Evolutionary conservation across 2,888 invertebrate species (phyloP).

Genomic region (Seira sanloemensis): DNA sequence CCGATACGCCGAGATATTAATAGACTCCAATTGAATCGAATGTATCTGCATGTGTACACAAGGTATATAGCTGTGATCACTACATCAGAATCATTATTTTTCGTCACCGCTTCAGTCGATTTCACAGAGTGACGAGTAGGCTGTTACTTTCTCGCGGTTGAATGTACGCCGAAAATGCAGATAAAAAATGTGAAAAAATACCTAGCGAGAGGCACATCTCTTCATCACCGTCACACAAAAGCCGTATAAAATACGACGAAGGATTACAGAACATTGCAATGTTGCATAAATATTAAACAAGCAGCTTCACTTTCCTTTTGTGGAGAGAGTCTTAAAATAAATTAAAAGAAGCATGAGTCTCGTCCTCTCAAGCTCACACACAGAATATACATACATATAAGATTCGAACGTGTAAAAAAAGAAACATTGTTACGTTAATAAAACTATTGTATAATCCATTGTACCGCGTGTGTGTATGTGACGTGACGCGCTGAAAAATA

Average conservation of each 20-base stretch:
- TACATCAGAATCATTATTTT: too few relatives aligned
- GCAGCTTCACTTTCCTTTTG: constrained; percentile 64
- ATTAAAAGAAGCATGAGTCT: constrained; percentile 44
- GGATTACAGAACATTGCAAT: constrained; percentile 57
- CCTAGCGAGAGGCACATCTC: constrained; percentile 31
- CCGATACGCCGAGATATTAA: too few relatives aligned
- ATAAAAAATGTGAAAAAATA: constrained; percentile 19
- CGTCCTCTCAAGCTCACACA: background rate
- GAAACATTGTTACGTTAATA: background rate
- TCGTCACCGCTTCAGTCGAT: constrained; percentile 27
- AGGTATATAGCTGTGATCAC: too few relatives aligned
- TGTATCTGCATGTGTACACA: too few relatives aligned
- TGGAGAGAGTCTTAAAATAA: constrained; percentile 67
- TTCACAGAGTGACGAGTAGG: background rate
- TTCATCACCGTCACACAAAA: constrained; percentile 57
- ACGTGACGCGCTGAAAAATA: constrained; percentile 57
- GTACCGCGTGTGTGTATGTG: constrained; percentile 20
- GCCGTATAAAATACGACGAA: constrained; percentile 47
- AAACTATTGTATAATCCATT: background rate
- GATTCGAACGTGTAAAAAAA: background rate
- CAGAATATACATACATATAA: background rate
- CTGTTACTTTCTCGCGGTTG: background rate
- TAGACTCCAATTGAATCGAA: too few relatives aligned
- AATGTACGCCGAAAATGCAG: background rate
- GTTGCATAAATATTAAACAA: constrained; percentile 63